Conservation (phyloP, 2,113 vertebrate genomes). For the Lamprotornis superbus region DNA sequence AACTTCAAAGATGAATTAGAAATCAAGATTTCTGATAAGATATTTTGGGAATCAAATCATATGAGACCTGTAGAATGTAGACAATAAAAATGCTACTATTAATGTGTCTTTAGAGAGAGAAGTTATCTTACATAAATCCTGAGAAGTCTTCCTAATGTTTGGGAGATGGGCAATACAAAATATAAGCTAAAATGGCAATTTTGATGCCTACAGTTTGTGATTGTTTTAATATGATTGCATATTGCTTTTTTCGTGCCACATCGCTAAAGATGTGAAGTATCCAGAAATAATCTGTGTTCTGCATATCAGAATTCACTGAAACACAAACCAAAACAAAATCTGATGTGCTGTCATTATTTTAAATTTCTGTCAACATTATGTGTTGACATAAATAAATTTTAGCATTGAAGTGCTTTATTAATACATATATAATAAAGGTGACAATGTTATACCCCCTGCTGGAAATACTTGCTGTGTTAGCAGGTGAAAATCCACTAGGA, state of each 20-base stretch:
- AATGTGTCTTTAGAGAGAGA: conserved; percentile 49
- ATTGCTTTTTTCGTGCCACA: not conserved
- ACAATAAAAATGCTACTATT: not conserved
- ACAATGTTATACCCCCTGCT: not conserved
- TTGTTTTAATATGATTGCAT: not conserved
- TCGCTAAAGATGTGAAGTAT: not conserved
- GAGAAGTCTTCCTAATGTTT: not conserved
- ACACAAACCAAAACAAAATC: not conserved
- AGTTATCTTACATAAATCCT: not conserved
- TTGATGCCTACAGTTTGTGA: not conserved
- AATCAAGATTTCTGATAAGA: conserved; percentile 70
- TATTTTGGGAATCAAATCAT: conserved; percentile 67
- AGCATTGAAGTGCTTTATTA: not conserved
- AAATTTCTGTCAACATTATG: not conserved
- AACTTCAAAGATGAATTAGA: conserved; percentile 76
- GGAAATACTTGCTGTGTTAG: not conserved
- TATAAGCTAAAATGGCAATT: not conserved
- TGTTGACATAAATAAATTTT: not conserved
- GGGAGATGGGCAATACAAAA: not conserved
- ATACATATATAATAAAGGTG: not conserved
- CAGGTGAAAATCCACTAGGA: not conserved
- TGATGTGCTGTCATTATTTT: not conserved
- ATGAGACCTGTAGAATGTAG: not conserved
- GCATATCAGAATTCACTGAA: not conserved
- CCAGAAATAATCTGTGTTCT: not conserved